A percentile compares a stretch with the other conserved stretches of the same genome.
These are phyloP conservation scores for Noctua janthina DNA, from an alignment of 2,888 invertebrate species.

Conservation along the genomic window DNA sequence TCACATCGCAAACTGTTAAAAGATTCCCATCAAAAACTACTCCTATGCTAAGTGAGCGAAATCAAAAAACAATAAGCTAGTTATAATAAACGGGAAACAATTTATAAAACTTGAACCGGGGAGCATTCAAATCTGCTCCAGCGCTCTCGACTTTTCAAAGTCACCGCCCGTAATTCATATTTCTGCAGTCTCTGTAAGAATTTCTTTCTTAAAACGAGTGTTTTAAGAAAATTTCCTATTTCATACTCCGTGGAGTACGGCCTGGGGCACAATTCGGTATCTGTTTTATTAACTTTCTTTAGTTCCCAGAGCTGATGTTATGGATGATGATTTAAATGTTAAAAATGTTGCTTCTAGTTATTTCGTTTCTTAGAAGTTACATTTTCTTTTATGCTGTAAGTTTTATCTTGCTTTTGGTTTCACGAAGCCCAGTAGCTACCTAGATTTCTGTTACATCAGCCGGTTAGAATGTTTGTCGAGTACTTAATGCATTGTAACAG, in stretches of 20 bases:
- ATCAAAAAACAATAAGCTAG: slow-evolving; percentile 68
- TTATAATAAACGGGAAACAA: slow-evolving; percentile 73
- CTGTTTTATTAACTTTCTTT: slow-evolving; percentile 55
- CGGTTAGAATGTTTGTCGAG: neutral
- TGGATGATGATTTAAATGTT: slow-evolving; percentile 35
- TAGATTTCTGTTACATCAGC: neutral
- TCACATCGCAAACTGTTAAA: slow-evolving; percentile 53
- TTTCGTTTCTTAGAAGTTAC: neutral
- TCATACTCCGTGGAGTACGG: slow-evolving; percentile 53
- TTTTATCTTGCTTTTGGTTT: neutral
- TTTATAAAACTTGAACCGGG: slow-evolving; percentile 75
- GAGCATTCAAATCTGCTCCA: slow-evolving; percentile 63
- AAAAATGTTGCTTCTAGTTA: slow-evolving; percentile 5
- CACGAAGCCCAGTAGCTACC: neutral
- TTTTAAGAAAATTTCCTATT: slow-evolving; percentile 63
- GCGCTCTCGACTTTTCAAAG: slow-evolving; percentile 78
- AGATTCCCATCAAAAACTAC: slow-evolving; percentile 62
- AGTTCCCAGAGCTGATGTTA: slow-evolving; percentile 35
- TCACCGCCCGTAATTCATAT: slow-evolving; percentile 79
- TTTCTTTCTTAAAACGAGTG: slow-evolving; percentile 62
- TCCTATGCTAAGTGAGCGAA: slow-evolving; percentile 57
- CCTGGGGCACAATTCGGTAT: slow-evolving; percentile 49
- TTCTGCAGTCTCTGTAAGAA: slow-evolving; percentile 73
- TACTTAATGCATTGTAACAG: neutral
- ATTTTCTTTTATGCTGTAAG: neutral